Evolutionary conservation across 1,140 invertebrate genomes (phyloP).

Genomic region (Helicoverpa zea): DNA sequence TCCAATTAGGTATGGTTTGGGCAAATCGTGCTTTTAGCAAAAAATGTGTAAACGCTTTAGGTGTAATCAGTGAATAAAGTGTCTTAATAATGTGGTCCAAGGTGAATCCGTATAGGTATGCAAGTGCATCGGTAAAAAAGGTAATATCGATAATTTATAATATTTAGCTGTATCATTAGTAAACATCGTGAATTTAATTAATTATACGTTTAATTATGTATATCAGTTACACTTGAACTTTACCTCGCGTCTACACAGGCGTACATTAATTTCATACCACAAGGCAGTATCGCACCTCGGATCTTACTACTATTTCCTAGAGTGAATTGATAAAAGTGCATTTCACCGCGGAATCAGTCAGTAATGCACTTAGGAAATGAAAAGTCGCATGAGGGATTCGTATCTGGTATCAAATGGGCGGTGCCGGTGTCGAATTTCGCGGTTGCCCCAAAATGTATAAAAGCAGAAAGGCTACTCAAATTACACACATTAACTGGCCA

Average conservation of each 20-base stretch:
- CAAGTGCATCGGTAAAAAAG: slow-evolving; percentile 22
- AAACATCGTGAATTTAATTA: slow-evolving; percentile 62
- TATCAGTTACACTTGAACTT: slow-evolving; percentile 55
- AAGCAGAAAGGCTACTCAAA: slow-evolving; percentile 71
- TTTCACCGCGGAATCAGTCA: slow-evolving; percentile 58
- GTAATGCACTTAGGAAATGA: slow-evolving; percentile 82
- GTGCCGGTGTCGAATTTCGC: slow-evolving; percentile 76
- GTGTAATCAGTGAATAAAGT: background rate
- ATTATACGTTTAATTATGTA: slow-evolving; percentile 42
- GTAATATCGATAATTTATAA: slow-evolving; percentile 48
- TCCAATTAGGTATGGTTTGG: too few relatives aligned
- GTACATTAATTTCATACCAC: slow-evolving; percentile 18
- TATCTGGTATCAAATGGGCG: slow-evolving; percentile 69
- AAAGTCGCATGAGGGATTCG: slow-evolving; percentile 63
- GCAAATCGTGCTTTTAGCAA: background rate
- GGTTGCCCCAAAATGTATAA: slow-evolving; percentile 78
- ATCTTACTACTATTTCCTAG: slow-evolving; percentile 44
- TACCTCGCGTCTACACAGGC: slow-evolving; percentile 33
- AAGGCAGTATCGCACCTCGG: slow-evolving; percentile 16
- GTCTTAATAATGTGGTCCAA: slow-evolving; percentile 26
- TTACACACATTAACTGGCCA: slow-evolving; percentile 70
- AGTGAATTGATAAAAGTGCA: slow-evolving; percentile 60
- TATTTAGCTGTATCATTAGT: slow-evolving; percentile 53
- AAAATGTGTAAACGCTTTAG: background rate
- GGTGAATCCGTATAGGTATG: slow-evolving; percentile 18